Conservation (phyloP, 37 sponge, comb jelly and placozoan genomes). For the Mnemiopsis leidyi region DNA sequence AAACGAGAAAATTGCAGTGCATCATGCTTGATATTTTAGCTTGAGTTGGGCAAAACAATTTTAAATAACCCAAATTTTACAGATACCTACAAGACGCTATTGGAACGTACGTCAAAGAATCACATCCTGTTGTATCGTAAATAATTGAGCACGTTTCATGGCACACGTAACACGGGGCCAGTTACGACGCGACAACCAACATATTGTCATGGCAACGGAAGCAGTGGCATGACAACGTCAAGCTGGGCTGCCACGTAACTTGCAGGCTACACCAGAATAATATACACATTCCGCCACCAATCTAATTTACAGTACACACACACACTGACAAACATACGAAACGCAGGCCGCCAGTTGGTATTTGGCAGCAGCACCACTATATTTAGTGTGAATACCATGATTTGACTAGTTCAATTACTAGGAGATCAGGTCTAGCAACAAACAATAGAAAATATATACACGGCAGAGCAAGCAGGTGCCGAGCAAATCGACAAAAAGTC, state of each 20-base stretch:
- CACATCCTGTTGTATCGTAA: neutral
- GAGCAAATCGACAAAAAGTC: too few species aligned
- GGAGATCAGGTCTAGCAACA: too few species aligned
- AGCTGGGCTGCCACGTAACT: neutral
- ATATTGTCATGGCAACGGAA: neutral
- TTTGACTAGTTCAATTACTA: too few species aligned
- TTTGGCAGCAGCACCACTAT: neutral
- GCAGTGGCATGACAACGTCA: neutral
- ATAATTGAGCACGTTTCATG: too few species aligned
- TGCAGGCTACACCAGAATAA: neutral
- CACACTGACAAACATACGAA: neutral
- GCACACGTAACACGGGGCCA: too few species aligned
- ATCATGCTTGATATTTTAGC: too few species aligned
- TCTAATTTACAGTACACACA: neutral
- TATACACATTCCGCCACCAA: neutral
- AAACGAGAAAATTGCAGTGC: too few species aligned
- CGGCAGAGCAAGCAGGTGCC: too few species aligned
- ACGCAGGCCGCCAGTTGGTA: neutral
- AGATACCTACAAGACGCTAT: neutral
- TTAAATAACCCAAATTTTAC: neutral
- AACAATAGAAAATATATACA: too few species aligned
- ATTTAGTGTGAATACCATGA: neutral
- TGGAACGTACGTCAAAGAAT: neutral
- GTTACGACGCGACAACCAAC: neutral
- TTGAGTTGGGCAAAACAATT: too few species aligned